Base-by-base conservation (phyloP, 2,113 vertebrate genomes). In the Antechinus flavipes region DNA sequence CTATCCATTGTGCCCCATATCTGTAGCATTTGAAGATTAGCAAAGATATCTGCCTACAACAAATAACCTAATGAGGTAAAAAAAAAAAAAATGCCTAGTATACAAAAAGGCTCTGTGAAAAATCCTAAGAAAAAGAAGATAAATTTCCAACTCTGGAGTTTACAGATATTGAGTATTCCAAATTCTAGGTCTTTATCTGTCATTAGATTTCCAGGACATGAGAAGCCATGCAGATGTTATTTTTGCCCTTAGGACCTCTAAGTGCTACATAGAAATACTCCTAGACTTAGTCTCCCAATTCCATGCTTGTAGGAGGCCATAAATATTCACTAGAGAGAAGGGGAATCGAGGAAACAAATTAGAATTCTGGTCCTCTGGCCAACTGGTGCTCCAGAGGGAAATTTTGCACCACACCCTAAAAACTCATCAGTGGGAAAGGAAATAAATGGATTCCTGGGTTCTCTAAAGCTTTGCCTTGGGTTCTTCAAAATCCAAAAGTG, bases 291-390 rank as follows among this genome's bases (percentile, higher is more conserved):
- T 84, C 42, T 94, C 49, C 84, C 52, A 95, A 61, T 4, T 30
- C 24, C 56, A 0, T 90, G 46, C 25, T 91, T 95, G 95, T 92
- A 90, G 61, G 94, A 96, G 96, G 46, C 10, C 53, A 92, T 49
- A 50, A 53, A 42, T 54, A 90, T 25, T 56, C 76, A 84, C 92
- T 76, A 95, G n/a, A 92, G 91, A 94, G 91, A 92, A 93, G 3
- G 58, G 49, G 91, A 56, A 93, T 91, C 91, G 23, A 16, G 27
- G 1, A 49, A 30, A 22, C 25, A 84, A 94, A 91, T 94, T 46
- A 93, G 94, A 94, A 19, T n/a, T 90, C 46, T 12, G 6, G 2
- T 54, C 9, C 90, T 93, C 26, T 94, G 94, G 55, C 54, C n/a
- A 46, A 56, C 10, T 22, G 61, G 26, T 35, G 55, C 26, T 93